These are phyloP conservation scores for Amyelois transitella DNA, from an alignment of 1,140 invertebrate genomes.

Conservation along the genomic window DNA sequence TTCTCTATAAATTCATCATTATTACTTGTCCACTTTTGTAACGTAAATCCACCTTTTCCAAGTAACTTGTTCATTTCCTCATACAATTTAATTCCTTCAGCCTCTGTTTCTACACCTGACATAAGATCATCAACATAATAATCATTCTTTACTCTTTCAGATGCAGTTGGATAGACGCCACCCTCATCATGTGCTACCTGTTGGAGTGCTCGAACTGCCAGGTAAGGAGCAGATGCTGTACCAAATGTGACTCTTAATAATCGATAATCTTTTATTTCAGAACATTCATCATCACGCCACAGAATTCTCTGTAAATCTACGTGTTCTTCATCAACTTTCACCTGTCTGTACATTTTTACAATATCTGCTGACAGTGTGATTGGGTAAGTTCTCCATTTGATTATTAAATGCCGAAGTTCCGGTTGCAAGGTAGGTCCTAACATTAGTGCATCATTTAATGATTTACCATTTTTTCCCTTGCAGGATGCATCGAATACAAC, in stretches of 20 bases:
- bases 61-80: neutral
- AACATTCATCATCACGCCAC: too few species aligned
- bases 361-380: too few species aligned
- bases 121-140: neutral
- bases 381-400: too few species aligned
- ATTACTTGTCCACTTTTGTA: neutral
- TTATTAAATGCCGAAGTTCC: too few species aligned
- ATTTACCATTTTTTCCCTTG: neutral
- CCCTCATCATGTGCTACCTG: neutral
- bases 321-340: too few species aligned
- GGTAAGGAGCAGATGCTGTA: too few species aligned
- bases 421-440: slow-evolving; percentile 1
- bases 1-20: neutral
- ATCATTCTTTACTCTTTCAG: neutral
- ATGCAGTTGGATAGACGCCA: neutral
- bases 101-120: too few species aligned
- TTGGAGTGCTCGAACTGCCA: too few species aligned
- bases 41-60: neutral
- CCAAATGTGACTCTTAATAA: too few species aligned
- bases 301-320: too few species aligned
- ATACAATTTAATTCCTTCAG: neutral
- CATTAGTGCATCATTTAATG: slow-evolving; percentile 1
- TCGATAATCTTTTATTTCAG: too few species aligned
- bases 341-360: too few species aligned
- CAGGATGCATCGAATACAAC: slow-evolving; percentile 6